phyloP scores from a whole-genome alignment of 2,888 invertebrate genomes.

The Cheilosia urbana region DNA sequence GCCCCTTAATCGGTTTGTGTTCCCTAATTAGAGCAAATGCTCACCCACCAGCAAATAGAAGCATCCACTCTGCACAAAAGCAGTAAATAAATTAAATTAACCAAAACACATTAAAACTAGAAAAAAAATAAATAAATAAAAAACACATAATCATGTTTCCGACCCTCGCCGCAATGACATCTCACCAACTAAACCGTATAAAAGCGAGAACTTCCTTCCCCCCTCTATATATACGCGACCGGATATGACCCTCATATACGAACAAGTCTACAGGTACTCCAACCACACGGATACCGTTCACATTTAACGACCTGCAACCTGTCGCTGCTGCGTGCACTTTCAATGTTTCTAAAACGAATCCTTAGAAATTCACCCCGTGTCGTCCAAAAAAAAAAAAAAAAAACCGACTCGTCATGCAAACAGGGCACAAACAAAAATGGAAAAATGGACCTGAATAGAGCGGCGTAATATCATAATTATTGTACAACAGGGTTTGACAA shows the following conservation, averaged over 20 bases:
- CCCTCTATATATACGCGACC: not conserved
- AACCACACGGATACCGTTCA: not conserved
- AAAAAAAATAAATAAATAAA: not conserved
- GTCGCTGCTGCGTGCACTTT: constrained; percentile 57
- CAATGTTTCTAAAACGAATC: constrained; percentile 56
- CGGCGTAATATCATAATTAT: constrained; percentile 58
- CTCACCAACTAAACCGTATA: constrained; percentile 29
- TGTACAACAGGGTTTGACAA: constrained; percentile 58
- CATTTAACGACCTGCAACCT: constrained; percentile 21
- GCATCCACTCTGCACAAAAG: constrained; percentile 27
- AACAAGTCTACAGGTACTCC: not conserved
- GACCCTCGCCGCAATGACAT: constrained; percentile 17
- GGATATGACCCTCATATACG: constrained; percentile 16
- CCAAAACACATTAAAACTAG: constrained; percentile 34
- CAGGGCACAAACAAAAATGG: constrained; percentile 1
- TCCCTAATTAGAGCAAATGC: constrained; percentile 49
- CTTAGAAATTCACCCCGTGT: constrained; percentile 45
- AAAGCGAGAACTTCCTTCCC: constrained; percentile 12
- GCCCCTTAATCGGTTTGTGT: constrained; percentile 39
- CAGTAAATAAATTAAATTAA: constrained; percentile 60
- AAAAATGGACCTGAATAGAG: not conserved
- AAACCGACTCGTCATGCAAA: constrained; percentile 40
- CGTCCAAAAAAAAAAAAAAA: constrained; percentile 18
- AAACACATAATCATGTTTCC: constrained; percentile 37
- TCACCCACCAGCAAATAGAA: not conserved